Percentiles rank a stretch among this genome's conserved stretches.
Conservation (phyloP, 2,113 vertebrate genomes). For the Festucalex cinctus region DNA sequence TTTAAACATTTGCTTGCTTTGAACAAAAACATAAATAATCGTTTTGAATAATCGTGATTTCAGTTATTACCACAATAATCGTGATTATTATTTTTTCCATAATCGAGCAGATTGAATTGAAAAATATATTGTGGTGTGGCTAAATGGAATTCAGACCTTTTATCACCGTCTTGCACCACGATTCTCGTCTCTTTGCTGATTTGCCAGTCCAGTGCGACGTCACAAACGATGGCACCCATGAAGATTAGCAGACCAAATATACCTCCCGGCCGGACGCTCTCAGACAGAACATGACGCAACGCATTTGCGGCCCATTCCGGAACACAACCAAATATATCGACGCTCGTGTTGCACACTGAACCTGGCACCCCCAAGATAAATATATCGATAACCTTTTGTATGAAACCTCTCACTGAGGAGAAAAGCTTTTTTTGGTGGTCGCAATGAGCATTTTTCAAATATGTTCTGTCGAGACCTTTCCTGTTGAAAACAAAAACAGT, state of each 20-base stretch:
- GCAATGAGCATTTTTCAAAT: conserved; percentile 14
- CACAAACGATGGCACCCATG: conserved; percentile 6
- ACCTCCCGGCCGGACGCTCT: neutral
- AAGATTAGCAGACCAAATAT: conserved; percentile 44
- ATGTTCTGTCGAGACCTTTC: conserved; percentile 10
- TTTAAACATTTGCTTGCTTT: no score
- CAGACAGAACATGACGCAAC: conserved; percentile 10
- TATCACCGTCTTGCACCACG: neutral
- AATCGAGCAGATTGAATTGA: no score
- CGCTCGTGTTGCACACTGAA: conserved; percentile 22
- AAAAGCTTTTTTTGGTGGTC: neutral
- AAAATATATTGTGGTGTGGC: no score
- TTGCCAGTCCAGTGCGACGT: neutral
- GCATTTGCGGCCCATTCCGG: conserved; percentile 18
- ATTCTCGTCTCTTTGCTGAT: neutral
- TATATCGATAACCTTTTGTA: conserved; percentile 29
- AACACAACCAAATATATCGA: conserved; percentile 39
- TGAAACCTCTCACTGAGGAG: conserved; percentile 13
- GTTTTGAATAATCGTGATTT: no score
- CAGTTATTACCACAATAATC: no score
- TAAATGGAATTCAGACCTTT: neutral
- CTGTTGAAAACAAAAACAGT: no score
- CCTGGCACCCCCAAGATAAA: conserved; percentile 33
- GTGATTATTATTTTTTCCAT: no score
- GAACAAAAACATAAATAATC: no score